Evolutionary conservation across 1,140 invertebrate genomes (phyloP).

Genomic region (Anastrepha obliqua): DNA sequence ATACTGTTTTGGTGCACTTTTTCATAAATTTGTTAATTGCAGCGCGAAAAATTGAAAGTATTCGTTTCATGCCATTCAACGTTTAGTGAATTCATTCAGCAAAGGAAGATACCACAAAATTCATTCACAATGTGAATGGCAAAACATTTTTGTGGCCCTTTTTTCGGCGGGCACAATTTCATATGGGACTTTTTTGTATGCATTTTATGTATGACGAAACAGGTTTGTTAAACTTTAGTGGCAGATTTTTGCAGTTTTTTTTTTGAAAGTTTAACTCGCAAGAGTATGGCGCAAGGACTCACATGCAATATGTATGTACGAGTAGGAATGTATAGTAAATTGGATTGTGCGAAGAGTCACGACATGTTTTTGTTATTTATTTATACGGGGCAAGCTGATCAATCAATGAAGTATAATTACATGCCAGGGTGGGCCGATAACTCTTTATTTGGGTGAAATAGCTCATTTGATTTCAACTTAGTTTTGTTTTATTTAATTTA

Average conservation of each 20-base stretch:
- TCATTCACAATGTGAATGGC: slow-evolving; percentile 37
- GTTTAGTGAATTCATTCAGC: slow-evolving; percentile 3
- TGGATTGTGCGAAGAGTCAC: too few relatives aligned
- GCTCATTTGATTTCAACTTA: too few relatives aligned
- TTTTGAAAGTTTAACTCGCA: too few relatives aligned
- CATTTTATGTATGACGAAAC: slow-evolving; percentile 20
- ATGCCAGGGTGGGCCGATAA: too few relatives aligned
- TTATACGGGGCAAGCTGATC: too few relatives aligned
- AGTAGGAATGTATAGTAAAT: too few relatives aligned
- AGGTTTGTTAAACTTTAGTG: slow-evolving; percentile 17
- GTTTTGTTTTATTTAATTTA: too few relatives aligned
- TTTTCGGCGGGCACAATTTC: neutral
- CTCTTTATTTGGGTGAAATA: too few relatives aligned
- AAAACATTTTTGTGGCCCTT: neutral
- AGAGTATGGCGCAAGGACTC: too few relatives aligned
- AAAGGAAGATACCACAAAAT: neutral
- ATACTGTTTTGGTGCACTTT: neutral
- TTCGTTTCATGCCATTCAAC: neutral
- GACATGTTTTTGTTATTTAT: too few relatives aligned
- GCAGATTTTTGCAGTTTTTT: neutral
- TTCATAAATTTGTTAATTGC: slow-evolving; percentile 27
- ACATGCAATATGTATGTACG: too few relatives aligned
- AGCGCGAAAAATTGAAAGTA: slow-evolving; percentile 28
- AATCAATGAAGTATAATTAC: too few relatives aligned
- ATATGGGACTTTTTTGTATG: neutral